phyloP scores from a whole-genome alignment of 2,888 invertebrate genomes.

The Erannis defoliaria region DNA sequence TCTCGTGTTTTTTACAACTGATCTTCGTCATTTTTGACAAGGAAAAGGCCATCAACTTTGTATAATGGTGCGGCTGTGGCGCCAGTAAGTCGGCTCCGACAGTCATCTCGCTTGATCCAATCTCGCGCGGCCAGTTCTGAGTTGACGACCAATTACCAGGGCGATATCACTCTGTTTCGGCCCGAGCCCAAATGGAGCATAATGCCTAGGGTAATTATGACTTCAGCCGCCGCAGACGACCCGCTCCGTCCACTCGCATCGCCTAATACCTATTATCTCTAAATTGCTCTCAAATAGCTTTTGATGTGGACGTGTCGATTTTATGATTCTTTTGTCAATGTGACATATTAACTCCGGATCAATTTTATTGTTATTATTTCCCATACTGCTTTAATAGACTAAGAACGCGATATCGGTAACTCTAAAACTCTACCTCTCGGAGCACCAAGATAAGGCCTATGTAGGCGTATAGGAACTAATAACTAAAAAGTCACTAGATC shows the following conservation, averaged over 20 bases:
- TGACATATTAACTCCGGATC: constrained; percentile 47
- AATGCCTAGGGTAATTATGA: constrained; percentile 86
- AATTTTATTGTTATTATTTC: constrained; percentile 45
- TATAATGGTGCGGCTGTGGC: constrained; percentile 77
- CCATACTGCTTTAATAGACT: constrained; percentile 14
- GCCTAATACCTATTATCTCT: constrained; percentile 60
- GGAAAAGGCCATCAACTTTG: constrained; percentile 85
- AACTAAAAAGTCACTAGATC: too few species aligned
- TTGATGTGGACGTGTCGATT: constrained; percentile 60
- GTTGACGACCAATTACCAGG: constrained; percentile 83
- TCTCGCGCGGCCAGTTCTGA: constrained; percentile 63
- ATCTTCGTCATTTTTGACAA: constrained; percentile 86
- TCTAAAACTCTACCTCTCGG: too few species aligned
- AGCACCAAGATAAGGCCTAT: too few species aligned
- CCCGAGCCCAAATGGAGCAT: constrained; percentile 82
- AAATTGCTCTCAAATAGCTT: constrained; percentile 69
- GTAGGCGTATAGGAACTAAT: too few species aligned
- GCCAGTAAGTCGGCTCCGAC: constrained; percentile 74
- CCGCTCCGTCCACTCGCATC: constrained; percentile 65
- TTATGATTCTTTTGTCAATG: constrained; percentile 52
- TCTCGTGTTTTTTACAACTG: constrained; percentile 80
- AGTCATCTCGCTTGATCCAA: constrained; percentile 81
- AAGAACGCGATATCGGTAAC: too few species aligned
- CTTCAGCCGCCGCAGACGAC: constrained; percentile 64
- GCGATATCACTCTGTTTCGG: constrained; percentile 82